These are phyloP conservation scores for Aleadryas rufinucha DNA, from an alignment of 2,113 vertebrate genomes.

Conservation along the genomic window DNA sequence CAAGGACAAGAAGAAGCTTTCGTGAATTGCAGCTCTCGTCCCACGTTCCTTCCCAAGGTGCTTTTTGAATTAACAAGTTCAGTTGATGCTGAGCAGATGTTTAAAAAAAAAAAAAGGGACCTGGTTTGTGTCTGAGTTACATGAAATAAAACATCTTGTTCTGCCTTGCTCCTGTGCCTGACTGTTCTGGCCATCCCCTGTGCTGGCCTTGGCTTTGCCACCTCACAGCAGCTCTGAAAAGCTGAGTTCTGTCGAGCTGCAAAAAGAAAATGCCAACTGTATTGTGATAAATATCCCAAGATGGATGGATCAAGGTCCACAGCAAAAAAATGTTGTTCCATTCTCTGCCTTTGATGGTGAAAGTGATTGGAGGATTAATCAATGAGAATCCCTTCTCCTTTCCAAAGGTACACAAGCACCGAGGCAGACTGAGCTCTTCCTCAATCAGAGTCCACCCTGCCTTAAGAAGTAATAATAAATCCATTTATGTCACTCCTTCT, in stretches of 20 bases:
- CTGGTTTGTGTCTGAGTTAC: background rate
- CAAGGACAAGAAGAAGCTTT: background rate
- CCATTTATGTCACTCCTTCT: background rate
- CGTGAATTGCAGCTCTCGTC: background rate
- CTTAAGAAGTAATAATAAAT: background rate
- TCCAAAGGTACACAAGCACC: background rate
- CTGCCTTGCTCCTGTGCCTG: background rate
- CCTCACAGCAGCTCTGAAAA: background rate
- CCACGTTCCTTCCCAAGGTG: background rate
- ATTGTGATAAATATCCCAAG: background rate
- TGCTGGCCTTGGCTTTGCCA: background rate
- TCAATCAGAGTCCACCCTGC: background rate
- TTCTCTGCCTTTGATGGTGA: background rate
- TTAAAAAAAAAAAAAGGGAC: rapidly evolving
- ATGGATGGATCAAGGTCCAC: background rate
- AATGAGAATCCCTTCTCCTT: background rate
- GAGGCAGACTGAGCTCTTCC: background rate
- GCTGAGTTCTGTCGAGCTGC: background rate
- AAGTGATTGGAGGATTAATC: background rate
- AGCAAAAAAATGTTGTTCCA: background rate
- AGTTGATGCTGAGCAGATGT: background rate
- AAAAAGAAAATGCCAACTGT: background rate
- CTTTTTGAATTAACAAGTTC: background rate
- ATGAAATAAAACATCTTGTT: background rate
- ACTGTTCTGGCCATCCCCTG: background rate